A percentile compares a stretch with the other conserved stretches of the same genome.
These are phyloP conservation scores for Chunga burmeisteri DNA, from an alignment of 2,113 vertebrate genomes.

Conservation along the genomic window DNA sequence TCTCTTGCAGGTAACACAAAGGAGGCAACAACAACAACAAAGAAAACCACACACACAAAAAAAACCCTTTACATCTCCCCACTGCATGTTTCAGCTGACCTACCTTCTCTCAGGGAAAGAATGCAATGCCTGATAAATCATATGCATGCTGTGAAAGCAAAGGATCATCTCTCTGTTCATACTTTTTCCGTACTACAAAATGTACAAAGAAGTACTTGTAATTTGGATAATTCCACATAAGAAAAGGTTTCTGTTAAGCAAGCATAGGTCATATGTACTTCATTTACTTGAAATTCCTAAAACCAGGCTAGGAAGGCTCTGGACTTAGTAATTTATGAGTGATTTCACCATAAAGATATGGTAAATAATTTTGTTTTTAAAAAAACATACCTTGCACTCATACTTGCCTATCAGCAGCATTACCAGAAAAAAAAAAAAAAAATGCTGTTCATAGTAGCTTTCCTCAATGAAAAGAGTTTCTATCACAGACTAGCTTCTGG, in stretches of 20 bases:
- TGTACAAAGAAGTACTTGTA: background rate
- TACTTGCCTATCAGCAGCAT: background rate
- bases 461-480: background rate
- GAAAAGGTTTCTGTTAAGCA: background rate
- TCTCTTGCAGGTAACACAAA: background rate
- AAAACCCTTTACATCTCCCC: background rate
- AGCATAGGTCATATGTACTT: background rate
- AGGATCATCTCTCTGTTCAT: background rate
- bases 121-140: background rate
- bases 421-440: background rate
- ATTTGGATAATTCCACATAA: background rate
- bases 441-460: background rate
- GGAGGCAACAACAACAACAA: background rate
- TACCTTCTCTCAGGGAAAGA: background rate
- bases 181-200: background rate
- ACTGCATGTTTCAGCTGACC: slow-evolving; percentile 10
- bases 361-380: background rate
- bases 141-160: background rate
- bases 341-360: background rate
- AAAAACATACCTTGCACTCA: background rate
- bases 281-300: background rate
- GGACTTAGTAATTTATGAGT: background rate
- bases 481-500: background rate
- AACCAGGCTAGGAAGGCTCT: background rate
- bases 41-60: background rate